phyloP scores from a whole-genome alignment of 2,797 vertebrate species.

The Hozukius guyotensis region DNA sequence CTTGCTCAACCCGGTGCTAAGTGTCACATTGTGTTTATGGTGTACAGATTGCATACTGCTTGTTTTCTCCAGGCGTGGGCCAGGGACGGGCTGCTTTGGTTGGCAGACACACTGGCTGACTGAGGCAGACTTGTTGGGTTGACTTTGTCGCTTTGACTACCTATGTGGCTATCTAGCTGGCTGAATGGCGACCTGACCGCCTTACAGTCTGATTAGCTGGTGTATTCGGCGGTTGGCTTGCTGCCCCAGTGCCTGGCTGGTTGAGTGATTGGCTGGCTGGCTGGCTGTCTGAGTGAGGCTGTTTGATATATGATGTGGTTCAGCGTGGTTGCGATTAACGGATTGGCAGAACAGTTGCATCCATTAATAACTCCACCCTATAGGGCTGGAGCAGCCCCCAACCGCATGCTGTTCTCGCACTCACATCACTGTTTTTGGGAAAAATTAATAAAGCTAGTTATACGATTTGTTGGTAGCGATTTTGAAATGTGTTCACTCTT shows the following conservation, averaged over 20 bases:
- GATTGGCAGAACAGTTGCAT: conserved; percentile 75
- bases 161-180: conserved; percentile 27
- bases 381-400: conserved; percentile 41
- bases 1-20: conserved; percentile 64
- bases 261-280: conserved; percentile 67
- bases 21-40: conserved; percentile 78
- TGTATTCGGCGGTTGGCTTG: conserved; percentile 61
- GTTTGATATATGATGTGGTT: conserved; percentile 79
- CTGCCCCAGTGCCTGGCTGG: conserved; percentile 63
- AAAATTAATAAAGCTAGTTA: conserved; percentile 54
- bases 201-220: conserved; percentile 55
- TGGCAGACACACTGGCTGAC: conserved; percentile 38
- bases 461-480: conserved; percentile 63
- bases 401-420: conserved; percentile 43
- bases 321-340: conserved; percentile 73
- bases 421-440: conserved; percentile 38
- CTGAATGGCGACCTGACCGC: conserved; percentile 36
- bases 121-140: conserved; percentile 21
- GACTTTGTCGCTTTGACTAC: conserved; percentile 55
- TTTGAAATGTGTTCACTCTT: conserved; percentile 64
- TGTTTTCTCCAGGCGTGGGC: conserved; percentile 61
- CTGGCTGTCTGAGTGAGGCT: conserved; percentile 68
- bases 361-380: conserved; percentile 76
- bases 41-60: conserved; percentile 72
- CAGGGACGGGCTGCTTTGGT: conserved; percentile 51